A percentile compares a stretch with the other conserved stretches of the same genome.
Conservation (phyloP, 2,113 vertebrate species). For the Fukomys damarensis region DNA sequence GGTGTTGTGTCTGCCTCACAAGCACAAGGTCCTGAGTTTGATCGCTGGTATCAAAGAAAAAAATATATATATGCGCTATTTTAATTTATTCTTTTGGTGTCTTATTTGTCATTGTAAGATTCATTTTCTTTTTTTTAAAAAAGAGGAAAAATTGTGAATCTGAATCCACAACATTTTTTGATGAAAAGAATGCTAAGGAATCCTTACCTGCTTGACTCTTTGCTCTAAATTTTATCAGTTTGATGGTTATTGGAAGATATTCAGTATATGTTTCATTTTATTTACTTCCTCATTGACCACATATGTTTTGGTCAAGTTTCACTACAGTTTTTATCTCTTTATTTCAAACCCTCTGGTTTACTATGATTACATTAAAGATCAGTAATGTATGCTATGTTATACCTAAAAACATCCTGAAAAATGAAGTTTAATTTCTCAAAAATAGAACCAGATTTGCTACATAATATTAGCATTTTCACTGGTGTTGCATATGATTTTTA, state of each 20-base stretch:
- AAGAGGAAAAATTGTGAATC: neutral
- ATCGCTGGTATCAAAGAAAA: too few relatives aligned
- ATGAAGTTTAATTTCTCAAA: constrained; percentile 30
- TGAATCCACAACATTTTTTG: neutral
- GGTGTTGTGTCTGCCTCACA: too few relatives aligned
- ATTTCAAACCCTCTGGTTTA: neutral
- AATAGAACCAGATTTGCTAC: neutral
- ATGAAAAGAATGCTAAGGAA: neutral
- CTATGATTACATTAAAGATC: neutral
- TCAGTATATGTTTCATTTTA: neutral
- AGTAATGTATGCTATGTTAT: neutral
- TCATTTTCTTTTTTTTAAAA: neutral
- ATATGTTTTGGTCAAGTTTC: neutral
- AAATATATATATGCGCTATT: neutral
- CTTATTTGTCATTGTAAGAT: constrained; percentile 10
- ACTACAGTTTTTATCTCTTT: neutral
- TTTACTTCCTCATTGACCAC: neutral
- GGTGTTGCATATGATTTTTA: neutral
- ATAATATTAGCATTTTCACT: neutral
- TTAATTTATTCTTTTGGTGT: neutral
- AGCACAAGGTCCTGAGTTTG: too few relatives aligned
- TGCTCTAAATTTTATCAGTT: neutral
- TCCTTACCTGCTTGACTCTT: neutral
- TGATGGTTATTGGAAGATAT: neutral
- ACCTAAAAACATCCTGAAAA: neutral